Conservation (phyloP, 2,888 invertebrate genomes). For the Plagodis dolabraria region DNA sequence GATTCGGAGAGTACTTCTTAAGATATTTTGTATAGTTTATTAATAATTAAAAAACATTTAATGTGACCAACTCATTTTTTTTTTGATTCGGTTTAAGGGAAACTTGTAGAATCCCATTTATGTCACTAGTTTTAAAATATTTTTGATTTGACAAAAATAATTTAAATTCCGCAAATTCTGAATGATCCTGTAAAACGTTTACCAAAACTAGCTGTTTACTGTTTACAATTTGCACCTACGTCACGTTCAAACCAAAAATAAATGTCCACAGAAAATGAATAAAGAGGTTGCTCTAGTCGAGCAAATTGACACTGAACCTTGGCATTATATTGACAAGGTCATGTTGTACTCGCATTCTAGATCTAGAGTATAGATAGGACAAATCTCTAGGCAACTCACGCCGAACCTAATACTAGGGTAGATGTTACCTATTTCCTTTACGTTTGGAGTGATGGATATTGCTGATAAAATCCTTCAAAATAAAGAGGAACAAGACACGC, state of each 20-base stretch:
- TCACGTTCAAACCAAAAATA: not conserved
- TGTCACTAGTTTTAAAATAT: too few species aligned
- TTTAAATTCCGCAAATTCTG: too few species aligned
- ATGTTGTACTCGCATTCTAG: conserved; percentile 46
- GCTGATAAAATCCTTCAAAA: conserved; percentile 29
- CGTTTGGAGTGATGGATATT: conserved; percentile 36
- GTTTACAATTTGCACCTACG: not conserved
- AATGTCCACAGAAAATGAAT: not conserved
- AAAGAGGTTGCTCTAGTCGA: not conserved
- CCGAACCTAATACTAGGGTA: conserved; percentile 28
- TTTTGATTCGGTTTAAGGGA: too few species aligned
- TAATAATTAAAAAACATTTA: too few species aligned
- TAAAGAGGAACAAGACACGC: conserved; percentile 19
- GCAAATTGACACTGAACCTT: conserved; percentile 35
- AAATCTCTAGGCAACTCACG: conserved; percentile 48
- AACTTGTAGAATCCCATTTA: too few species aligned
- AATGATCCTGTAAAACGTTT: too few species aligned
- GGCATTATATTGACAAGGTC: conserved; percentile 45
- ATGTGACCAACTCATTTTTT: too few species aligned
- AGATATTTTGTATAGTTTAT: too few species aligned
- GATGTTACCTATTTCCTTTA: conserved; percentile 32
- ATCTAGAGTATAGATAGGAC: conserved; percentile 53
- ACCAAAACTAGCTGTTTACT: too few species aligned
- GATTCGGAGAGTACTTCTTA: too few species aligned
- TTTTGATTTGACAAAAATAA: too few species aligned